Conservation (phyloP, 2,797 vertebrate species). For the Pteropus rufus region DNA sequence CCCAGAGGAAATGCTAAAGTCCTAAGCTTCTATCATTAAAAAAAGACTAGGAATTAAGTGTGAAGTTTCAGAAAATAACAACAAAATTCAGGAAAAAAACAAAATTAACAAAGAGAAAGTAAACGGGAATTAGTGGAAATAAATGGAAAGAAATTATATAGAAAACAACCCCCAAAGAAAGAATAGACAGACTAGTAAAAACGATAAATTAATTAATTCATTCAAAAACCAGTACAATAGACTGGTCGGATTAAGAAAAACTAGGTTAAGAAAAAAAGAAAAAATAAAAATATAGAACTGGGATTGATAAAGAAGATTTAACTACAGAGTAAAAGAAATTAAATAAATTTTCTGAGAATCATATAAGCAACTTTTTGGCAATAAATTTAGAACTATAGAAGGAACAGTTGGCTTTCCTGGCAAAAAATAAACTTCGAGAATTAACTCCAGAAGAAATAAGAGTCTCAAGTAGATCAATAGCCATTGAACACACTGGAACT, state of each 20-base stretch:
- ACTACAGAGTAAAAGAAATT: background rate
- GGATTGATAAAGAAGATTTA: background rate
- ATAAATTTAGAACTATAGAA: background rate
- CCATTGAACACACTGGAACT: background rate
- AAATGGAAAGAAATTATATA: background rate
- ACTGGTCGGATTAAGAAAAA: background rate
- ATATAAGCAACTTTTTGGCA: background rate
- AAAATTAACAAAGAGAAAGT: background rate
- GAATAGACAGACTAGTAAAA: background rate
- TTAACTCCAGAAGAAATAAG: background rate
- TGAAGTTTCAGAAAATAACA: background rate
- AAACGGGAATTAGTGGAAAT: background rate
- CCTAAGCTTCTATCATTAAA: background rate
- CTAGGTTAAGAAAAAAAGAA: background rate
- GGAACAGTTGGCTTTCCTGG: background rate
- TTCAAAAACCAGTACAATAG: background rate
- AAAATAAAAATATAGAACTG: background rate
- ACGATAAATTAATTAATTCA: background rate
- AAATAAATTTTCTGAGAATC: background rate
- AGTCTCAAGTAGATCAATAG: background rate
- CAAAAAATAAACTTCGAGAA: background rate
- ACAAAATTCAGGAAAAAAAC: background rate
- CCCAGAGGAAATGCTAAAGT: background rate
- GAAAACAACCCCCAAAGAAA: background rate
- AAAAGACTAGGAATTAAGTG: background rate